These are phyloP conservation scores for Pollenia labialis DNA, from an alignment of 2,888 invertebrate genomes.

Conservation along the genomic window DNA sequence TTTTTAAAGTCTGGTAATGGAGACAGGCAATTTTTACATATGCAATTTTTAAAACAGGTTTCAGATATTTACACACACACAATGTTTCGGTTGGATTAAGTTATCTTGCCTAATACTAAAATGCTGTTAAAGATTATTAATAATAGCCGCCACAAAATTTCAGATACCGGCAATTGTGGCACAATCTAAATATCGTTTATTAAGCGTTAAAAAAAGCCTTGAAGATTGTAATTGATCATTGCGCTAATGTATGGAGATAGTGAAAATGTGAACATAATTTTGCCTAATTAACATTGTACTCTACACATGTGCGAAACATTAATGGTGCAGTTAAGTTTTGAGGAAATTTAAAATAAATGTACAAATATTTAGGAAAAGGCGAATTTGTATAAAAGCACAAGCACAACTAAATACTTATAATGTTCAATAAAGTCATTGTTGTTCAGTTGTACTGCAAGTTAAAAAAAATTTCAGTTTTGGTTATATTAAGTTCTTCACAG, in stretches of 20 bases:
- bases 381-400: too few relatives aligned
- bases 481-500: too few relatives aligned
- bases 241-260: conserved; percentile 21
- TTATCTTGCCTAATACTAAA: conserved; percentile 68
- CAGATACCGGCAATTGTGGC: conserved; percentile 41
- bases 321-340: too few relatives aligned
- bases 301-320: background rate
- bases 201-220: conserved; percentile 42
- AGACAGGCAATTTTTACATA: conserved; percentile 53
- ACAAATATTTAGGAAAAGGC: too few relatives aligned
- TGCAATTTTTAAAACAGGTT: conserved; percentile 47
- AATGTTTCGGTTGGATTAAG: conserved; percentile 59
- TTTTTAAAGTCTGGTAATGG: conserved; percentile 64
- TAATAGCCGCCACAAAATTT: conserved; percentile 37
- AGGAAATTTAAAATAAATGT: too few relatives aligned
- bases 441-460: too few relatives aligned
- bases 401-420: too few relatives aligned
- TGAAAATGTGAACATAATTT: conserved; percentile 45
- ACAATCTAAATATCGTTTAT: conserved; percentile 33
- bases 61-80: conserved; percentile 1
- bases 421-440: too few relatives aligned
- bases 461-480: too few relatives aligned
- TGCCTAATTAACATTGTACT: conserved; percentile 39
- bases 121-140: conserved; percentile 68
- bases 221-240: conserved; percentile 49